These are phyloP conservation scores for Homarus americanus DNA, from an alignment of 1,140 invertebrate species.

Conservation along the genomic window DNA sequence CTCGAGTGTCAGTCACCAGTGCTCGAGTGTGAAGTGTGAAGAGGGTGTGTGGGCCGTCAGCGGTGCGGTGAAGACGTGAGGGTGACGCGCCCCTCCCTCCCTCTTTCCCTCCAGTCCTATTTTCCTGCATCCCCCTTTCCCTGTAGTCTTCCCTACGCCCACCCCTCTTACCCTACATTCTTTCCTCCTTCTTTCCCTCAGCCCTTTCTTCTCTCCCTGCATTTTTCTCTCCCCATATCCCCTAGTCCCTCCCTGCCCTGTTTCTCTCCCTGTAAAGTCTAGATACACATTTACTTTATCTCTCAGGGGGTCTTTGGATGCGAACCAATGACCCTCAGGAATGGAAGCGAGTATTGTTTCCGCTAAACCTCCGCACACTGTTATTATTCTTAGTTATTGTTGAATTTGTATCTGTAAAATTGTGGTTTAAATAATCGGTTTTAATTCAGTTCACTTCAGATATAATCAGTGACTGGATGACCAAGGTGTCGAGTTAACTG, in stretches of 20 bases:
- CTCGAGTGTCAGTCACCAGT: neutral
- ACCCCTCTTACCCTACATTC: neutral
- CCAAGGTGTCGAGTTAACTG: too few species aligned
- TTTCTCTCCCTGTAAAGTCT: too few species aligned
- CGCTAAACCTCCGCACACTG: too few species aligned
- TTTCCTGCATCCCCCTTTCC: neutral
- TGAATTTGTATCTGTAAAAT: too few species aligned
- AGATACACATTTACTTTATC: too few species aligned
- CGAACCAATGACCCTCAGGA: too few species aligned
- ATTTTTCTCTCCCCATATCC: neutral
- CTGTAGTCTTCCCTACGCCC: neutral
- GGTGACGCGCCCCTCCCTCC: neutral
- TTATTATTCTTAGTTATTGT: too few species aligned
- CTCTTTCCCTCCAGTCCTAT: neutral
- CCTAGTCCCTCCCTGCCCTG: neutral
- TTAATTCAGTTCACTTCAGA: too few species aligned
- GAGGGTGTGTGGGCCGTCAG: neutral
- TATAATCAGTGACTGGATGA: too few species aligned
- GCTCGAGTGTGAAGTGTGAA: constrained; percentile 19
- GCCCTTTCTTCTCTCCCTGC: neutral
- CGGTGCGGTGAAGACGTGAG: constrained; percentile 14
- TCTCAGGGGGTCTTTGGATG: too few species aligned
- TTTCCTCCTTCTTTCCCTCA: neutral
- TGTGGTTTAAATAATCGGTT: too few species aligned
- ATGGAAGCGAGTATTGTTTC: too few species aligned